phyloP scores from a whole-genome alignment of 1,140 invertebrate species.

The Lamellibrachia luymesi region DNA sequence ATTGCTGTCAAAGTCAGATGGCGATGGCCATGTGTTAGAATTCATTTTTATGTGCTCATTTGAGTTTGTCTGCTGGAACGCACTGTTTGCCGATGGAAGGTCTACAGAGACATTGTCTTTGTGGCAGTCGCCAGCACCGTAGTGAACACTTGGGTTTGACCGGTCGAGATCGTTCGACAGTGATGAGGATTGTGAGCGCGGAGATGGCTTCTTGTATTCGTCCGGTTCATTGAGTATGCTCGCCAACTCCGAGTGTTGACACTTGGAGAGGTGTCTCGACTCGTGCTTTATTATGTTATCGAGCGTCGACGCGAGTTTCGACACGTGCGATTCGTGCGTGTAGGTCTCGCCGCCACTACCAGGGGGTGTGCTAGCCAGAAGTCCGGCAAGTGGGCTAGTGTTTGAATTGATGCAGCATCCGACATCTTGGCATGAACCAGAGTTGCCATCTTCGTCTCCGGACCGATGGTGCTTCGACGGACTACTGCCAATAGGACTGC shows the following conservation, averaged over 20 bases:
- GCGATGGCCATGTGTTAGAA: background rate
- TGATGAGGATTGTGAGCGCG: background rate
- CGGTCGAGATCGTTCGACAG: background rate
- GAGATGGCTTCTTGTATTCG: conserved; percentile 13
- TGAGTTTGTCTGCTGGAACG: background rate
- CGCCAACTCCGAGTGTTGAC: conserved; percentile 20
- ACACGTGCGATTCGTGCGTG: conserved; percentile 41
- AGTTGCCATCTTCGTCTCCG: conserved; percentile 43
- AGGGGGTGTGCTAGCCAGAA: conserved; percentile 23
- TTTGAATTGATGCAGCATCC: background rate
- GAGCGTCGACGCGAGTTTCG: conserved; percentile 46
- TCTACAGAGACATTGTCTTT: background rate
- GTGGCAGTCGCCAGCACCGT: background rate
- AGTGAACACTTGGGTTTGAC: background rate
- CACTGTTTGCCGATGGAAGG: background rate
- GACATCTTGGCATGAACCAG: conserved; percentile 3
- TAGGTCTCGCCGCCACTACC: conserved; percentile 18
- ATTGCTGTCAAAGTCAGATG: background rate
- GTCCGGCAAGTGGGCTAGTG: background rate
- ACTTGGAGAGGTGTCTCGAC: conserved; percentile 21
- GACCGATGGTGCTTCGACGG: conserved; percentile 48
- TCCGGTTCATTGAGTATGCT: conserved; percentile 12
- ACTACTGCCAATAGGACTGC: conserved; percentile 45
- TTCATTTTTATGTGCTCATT: background rate
- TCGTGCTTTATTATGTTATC: conserved; percentile 47